These are phyloP conservation scores for Sebastes cheni DNA, from an alignment of 2,797 vertebrate species.

Conservation along the genomic window DNA sequence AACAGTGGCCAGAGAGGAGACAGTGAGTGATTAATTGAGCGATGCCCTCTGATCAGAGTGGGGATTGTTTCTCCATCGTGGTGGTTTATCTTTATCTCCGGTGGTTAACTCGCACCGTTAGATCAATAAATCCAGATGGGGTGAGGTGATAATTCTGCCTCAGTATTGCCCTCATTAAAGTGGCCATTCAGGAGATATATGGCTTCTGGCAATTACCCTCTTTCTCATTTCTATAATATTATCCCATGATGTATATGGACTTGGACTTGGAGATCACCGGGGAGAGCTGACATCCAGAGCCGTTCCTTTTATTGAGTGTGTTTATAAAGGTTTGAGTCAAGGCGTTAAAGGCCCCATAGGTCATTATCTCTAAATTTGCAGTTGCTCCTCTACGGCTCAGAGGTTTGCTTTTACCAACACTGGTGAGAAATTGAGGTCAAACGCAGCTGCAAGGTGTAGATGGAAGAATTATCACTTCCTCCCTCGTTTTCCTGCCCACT, in stretches of 20 bases:
- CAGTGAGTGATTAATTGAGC: slow-evolving; percentile 63
- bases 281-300: slow-evolving; percentile 16
- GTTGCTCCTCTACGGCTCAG: background rate
- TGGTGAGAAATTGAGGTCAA: slow-evolving; percentile 26
- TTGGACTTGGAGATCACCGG: slow-evolving; percentile 19
- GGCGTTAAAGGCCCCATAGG: background rate
- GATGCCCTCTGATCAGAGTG: slow-evolving; percentile 65
- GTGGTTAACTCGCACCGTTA: slow-evolving; percentile 59
- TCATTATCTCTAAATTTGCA: slow-evolving; percentile 12
- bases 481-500: slow-evolving; percentile 38
- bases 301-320: slow-evolving; percentile 27
- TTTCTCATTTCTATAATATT: slow-evolving; percentile 45
- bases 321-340: slow-evolving; percentile 22
- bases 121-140: slow-evolving; percentile 72
- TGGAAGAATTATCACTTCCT: slow-evolving; percentile 59
- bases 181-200: slow-evolving; percentile 54
- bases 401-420: slow-evolving; percentile 38
- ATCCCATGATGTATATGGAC: slow-evolving; percentile 38
- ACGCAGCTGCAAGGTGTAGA: slow-evolving; percentile 21
- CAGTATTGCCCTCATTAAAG: slow-evolving; percentile 64
- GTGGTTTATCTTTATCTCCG: slow-evolving; percentile 69
- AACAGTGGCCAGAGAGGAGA: slow-evolving; percentile 15
- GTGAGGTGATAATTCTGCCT: slow-evolving; percentile 61
- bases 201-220: slow-evolving; percentile 31
- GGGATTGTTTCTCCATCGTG: slow-evolving; percentile 64